Evolutionary conservation across 2,888 invertebrate genomes (phyloP).

Genomic region (Volucella zonaria): DNA sequence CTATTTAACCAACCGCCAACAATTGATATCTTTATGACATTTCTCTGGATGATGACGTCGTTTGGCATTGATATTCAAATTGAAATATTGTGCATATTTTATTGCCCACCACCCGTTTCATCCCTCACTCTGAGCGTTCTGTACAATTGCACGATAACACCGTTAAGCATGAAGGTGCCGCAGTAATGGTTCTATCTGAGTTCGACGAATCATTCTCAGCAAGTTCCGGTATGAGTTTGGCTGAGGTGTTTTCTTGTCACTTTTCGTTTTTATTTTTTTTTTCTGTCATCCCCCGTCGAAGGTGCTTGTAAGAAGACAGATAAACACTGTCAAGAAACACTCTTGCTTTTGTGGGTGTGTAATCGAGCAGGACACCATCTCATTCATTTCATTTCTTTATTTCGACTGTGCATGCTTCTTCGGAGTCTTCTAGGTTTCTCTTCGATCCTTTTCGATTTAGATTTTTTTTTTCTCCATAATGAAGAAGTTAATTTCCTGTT

Average conservation of each 20-base stretch:
- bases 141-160: constrained; percentile 67
- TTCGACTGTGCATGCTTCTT: constrained; percentile 37
- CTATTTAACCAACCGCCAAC: constrained; percentile 42
- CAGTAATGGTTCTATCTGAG: background rate
- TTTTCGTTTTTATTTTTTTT: constrained; percentile 15
- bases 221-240: constrained; percentile 68
- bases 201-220: constrained; percentile 46
- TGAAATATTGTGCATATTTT: constrained; percentile 74
- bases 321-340: constrained; percentile 61
- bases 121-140: background rate
- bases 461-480: constrained; percentile 26
- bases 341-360: constrained; percentile 63
- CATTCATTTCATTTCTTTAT: constrained; percentile 58
- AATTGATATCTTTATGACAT: constrained; percentile 73
- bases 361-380: constrained; percentile 69
- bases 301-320: constrained; percentile 57
- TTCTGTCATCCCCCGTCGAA: constrained; percentile 34
- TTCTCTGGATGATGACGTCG: constrained; percentile 71
- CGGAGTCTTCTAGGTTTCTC: constrained; percentile 43
- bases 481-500: constrained; percentile 73
- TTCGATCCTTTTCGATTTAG: constrained; percentile 55
- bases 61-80: constrained; percentile 73
- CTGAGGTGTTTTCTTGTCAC: constrained; percentile 60
- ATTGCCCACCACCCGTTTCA: constrained; percentile 43
- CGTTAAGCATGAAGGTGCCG: constrained; percentile 47